Base-by-base conservation (phyloP, 2,888 invertebrate species). In the Metopia argyrocephala region DNA sequence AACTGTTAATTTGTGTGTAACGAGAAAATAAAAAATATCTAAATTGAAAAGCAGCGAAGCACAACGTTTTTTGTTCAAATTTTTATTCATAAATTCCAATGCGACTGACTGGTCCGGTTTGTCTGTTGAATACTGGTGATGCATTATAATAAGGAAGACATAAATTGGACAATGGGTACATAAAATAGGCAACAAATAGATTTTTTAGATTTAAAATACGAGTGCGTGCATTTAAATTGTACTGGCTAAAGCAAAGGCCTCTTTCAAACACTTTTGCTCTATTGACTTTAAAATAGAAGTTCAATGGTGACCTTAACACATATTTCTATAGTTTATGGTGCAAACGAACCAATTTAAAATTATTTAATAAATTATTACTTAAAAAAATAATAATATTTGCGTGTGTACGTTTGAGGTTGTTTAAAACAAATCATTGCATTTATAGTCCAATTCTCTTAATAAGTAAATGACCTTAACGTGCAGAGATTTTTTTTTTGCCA, bases 401-500 rank as follows among this genome's bases (percentile, higher is more conserved):
- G 12, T 4, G 38, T 38, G 20, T 27, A 23, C n/a, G 45, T 31
- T 52, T 57, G 15, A 54, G 12, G 31, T n/a, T 31, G n/a, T 6
- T 45, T 31, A 46, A 78, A 50, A 65, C 56, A 62, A 74, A 73
- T 57, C 57, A 64, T 48, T 56, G 68, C 27, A 56, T 52, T 62
- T 78, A 52, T 69, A 57, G 74, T 75, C 45, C 25, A 65, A 65
- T 27, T 66, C 59, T 62, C 45, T 50, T 23, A 38, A 65, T 56
- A 27, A 23, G 54, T 56, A 27, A 23, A 61, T 62, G 76, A 70
- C 79, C 71, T 76, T 70, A 69, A 61, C 38, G 9, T 38, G n/a
- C n/a, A n/a, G n/a, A n/a, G n/a, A n/a, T 12, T 31, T 66, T 54
- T 27, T 23, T 38, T 12, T 38, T 27, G 4, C 3, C 2, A 38